Percentiles rank a stretch among this genome's conserved stretches.
phyloP scores from a whole-genome alignment of 2,888 invertebrate genomes.

The Ophonus ardosiacus region DNA sequence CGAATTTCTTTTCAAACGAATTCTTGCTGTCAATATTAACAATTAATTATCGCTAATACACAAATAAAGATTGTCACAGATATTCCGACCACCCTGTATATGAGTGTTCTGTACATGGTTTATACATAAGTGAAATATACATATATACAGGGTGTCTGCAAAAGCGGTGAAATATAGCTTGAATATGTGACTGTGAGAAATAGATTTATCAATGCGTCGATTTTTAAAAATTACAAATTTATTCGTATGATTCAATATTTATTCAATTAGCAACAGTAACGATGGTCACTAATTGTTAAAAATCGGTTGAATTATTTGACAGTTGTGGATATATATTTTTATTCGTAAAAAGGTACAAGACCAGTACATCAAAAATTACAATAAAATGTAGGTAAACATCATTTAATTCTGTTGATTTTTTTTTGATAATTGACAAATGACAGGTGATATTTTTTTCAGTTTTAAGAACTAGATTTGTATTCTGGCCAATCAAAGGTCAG shows the following conservation, averaged over 20 bases:
- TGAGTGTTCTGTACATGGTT: neutral
- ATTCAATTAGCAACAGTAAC: too few species aligned
- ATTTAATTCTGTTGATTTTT: too few species aligned
- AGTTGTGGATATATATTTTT: too few species aligned
- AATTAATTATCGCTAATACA: neutral
- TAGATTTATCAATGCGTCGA: neutral
- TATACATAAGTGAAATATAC: neutral
- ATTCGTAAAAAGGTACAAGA: too few species aligned
- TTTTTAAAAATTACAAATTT: neutral
- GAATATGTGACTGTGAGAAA: neutral
- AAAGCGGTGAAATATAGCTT: neutral
- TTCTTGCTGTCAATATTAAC: neutral
- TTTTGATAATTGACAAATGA: too few species aligned
- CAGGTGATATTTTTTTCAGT: too few species aligned
- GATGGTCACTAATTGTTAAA: too few species aligned
- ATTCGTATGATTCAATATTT: neutral
- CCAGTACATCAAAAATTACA: too few species aligned
- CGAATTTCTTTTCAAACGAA: neutral
- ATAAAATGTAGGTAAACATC: too few species aligned
- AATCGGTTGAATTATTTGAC: too few species aligned
- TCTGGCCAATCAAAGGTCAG: too few species aligned
- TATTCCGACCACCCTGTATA: neutral
- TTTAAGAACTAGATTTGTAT: too few species aligned
- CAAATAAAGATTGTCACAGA: neutral
- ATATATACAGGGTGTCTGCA: neutral